Conservation (phyloP, 2,797 vertebrate genomes). For the Melanogrammus aeglefinus region DNA sequence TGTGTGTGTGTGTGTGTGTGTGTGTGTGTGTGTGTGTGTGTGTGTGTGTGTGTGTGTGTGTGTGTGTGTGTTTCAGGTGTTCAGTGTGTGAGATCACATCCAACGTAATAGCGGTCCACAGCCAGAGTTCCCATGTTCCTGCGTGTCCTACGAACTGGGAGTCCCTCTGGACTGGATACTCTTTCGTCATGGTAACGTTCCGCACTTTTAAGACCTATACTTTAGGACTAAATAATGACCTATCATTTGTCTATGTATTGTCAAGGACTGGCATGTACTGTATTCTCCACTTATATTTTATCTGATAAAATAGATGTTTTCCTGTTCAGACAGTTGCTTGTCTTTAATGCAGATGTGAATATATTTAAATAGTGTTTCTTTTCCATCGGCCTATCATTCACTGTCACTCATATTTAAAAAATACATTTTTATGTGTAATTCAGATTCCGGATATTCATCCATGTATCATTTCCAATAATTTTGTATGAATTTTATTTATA, state of each 20-base stretch:
- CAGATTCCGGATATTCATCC: not conserved
- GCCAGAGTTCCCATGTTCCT: constrained; percentile 77
- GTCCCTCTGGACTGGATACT: constrained; percentile 85
- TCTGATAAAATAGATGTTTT: not conserved
- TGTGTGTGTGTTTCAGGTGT: constrained; percentile 68
- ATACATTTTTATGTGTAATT: not conserved
- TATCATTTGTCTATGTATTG: not conserved
- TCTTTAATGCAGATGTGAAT: not conserved
- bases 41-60: not conserved
- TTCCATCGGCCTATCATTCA: not conserved
- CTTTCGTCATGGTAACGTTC: constrained; percentile 83
- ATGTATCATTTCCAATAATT: not conserved
- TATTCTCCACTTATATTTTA: not conserved
- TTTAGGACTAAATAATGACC: not conserved
- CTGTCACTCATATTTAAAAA: not conserved
- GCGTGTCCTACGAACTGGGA: constrained; percentile 79
- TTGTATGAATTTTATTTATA: not conserved
- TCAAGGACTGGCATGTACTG: not conserved
- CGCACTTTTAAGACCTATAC: not conserved
- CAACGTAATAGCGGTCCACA: constrained; percentile 81
- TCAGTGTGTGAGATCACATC: constrained; percentile 81
- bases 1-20: not conserved
- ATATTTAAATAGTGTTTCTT: not conserved
- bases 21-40: constrained; percentile 1
- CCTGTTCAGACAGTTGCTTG: not conserved